Conservation (phyloP, 35 echinoderm and acorn worm genomes). For the Apostichopus parvimensis region DNA sequence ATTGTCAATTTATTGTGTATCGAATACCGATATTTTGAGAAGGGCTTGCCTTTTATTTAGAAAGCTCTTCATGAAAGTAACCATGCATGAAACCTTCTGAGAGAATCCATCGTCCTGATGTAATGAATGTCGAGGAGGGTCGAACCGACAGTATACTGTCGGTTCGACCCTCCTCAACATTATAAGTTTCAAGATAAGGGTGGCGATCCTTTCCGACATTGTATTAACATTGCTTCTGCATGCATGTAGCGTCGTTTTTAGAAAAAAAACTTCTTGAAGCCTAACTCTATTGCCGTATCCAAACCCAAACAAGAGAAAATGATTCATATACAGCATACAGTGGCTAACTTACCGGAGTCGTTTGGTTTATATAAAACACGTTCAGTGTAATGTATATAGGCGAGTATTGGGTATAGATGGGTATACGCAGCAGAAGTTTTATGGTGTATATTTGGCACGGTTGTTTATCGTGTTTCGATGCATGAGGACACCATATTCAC, state of each 20-base stretch:
- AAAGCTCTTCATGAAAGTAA: too few species aligned
- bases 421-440: conserved; percentile 18
- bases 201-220: conserved; percentile 58
- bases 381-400: conserved; percentile 54
- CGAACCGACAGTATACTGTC: not conserved
- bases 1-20: conserved; percentile 65
- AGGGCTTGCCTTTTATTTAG: conserved; percentile 2
- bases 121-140: too few species aligned
- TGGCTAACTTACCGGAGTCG: conserved; percentile 52
- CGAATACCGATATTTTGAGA: conserved; percentile 46
- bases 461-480: conserved; percentile 53
- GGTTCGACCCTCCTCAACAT: too few species aligned
- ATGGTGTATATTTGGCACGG: conserved; percentile 50
- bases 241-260: conserved; percentile 59
- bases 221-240: conserved; percentile 74
- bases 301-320: conserved; percentile 17
- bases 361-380: conserved; percentile 61
- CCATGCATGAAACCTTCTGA: too few species aligned
- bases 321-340: conserved; percentile 43
- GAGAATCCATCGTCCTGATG: too few species aligned
- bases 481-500: not conserved
- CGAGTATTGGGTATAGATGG: conserved; percentile 59
- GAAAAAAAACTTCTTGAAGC: conserved; percentile 55
- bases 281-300: conserved; percentile 55
- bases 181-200: not conserved